Percentiles rank a stretch among this genome's conserved stretches.
Evolutionary conservation across 1,140 invertebrate species (phyloP).

Genomic region (Drosophila baimaii): DNA sequence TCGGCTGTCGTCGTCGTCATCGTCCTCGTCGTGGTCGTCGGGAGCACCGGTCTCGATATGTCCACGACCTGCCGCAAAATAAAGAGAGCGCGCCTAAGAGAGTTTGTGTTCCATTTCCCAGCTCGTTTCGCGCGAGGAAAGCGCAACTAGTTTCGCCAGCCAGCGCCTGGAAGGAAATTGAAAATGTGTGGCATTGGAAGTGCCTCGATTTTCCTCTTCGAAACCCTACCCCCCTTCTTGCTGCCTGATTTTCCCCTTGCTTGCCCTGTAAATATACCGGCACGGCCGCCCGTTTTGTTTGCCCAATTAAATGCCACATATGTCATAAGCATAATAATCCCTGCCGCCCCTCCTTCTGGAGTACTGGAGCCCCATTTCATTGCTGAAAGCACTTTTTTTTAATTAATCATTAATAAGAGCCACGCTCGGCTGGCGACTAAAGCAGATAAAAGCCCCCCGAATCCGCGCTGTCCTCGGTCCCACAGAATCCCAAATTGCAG

Average conservation of each 20-base stretch:
- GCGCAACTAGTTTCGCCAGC: constrained; percentile 71
- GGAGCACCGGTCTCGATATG: not conserved
- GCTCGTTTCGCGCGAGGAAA: constrained; percentile 41
- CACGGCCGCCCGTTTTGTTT: constrained; percentile 68
- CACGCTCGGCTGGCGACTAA: constrained; percentile 68
- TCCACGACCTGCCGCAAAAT: constrained; percentile 55
- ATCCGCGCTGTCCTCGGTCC: constrained; percentile 7
- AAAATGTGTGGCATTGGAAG: constrained; percentile 79
- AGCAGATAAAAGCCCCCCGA: constrained; percentile 43
- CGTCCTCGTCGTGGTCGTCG: not conserved
- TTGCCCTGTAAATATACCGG: constrained; percentile 47
- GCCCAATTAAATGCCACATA: constrained; percentile 81
- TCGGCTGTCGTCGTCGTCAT: constrained; percentile 19
- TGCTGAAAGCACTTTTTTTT: constrained; percentile 67
- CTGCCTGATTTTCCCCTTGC: not conserved
- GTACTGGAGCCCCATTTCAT: constrained; percentile 1
- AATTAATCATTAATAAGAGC: constrained; percentile 79
- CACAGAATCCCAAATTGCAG: constrained; percentile 67
- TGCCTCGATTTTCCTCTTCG: constrained; percentile 15
- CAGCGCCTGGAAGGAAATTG: constrained; percentile 31
- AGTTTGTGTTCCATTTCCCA: constrained; percentile 55
- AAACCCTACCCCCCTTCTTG: not conserved
- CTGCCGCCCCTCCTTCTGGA: not conserved
- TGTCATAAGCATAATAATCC: constrained; percentile 69
- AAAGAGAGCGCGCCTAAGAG: constrained; percentile 48